phyloP scores from a whole-genome alignment of 1,140 invertebrate genomes.

The Sitobion miscanthi region DNA sequence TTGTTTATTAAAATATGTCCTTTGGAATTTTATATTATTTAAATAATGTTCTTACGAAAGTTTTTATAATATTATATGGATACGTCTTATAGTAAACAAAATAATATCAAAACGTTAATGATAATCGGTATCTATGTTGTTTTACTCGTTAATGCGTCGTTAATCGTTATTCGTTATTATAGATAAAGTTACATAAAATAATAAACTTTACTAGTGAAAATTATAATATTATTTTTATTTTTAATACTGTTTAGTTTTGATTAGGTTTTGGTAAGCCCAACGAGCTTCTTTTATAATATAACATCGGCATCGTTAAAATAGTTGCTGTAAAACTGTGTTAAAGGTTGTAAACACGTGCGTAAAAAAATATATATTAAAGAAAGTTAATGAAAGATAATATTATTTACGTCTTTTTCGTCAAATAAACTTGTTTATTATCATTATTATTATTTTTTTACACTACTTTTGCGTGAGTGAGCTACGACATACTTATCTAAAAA shows the following conservation, averaged over 20 bases:
- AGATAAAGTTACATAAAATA: background rate
- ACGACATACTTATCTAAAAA: background rate
- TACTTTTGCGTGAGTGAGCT: background rate
- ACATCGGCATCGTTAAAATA: background rate
- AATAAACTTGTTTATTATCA: background rate
- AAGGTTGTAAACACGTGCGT: background rate
- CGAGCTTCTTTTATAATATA: background rate
- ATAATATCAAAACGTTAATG: background rate
- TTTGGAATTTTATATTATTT: background rate
- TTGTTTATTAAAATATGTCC: background rate
- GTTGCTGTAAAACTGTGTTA: background rate
- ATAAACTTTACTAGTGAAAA: background rate
- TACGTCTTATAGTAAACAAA: background rate
- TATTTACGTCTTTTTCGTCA: background rate
- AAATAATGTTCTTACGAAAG: background rate
- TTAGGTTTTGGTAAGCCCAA: background rate
- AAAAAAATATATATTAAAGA: background rate
- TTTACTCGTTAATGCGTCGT: background rate
- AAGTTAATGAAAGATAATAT: slow-evolving; percentile 9
- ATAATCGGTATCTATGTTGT: background rate
- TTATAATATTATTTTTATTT: background rate
- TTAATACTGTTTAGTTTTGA: slow-evolving; percentile 2
- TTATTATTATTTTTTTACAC: background rate
- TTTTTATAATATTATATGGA: background rate
- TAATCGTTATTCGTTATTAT: background rate